A percentile compares a stretch with the other conserved stretches of the same genome.
These are phyloP conservation scores for Apistogramma diplotaenia DNA, from an alignment of 2,113 vertebrate genomes.

Conservation along the genomic window DNA sequence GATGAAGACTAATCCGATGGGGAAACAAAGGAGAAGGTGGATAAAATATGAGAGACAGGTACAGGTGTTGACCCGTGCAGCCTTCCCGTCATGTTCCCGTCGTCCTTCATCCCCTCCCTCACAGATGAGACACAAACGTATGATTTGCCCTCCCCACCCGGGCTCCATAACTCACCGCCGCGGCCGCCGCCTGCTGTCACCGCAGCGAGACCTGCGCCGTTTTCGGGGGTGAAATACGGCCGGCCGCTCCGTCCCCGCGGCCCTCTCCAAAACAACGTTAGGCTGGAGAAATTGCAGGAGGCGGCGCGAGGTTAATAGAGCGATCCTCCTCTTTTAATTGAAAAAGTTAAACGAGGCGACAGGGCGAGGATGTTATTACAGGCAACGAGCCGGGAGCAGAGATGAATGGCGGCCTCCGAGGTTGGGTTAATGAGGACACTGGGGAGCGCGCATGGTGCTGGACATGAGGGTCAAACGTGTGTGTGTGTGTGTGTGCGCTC, in stretches of 20 bases:
- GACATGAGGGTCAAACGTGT: slow-evolving; percentile 40
- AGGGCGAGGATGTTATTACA: slow-evolving; percentile 56
- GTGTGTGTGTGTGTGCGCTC: not conserved
- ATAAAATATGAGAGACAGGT: not conserved
- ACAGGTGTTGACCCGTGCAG: slow-evolving; percentile 13
- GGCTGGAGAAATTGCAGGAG: slow-evolving; percentile 52
- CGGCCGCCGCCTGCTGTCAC: slow-evolving; percentile 47
- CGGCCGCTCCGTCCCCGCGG: slow-evolving; percentile 29
- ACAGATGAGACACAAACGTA: slow-evolving; percentile 36
- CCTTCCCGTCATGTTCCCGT: slow-evolving; percentile 5
- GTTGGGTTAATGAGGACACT: slow-evolving; percentile 67
- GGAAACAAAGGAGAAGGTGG: not conserved
- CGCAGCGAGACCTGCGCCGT: not conserved
- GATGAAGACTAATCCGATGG: not conserved
- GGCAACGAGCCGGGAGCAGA: slow-evolving; percentile 24
- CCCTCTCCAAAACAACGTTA: slow-evolving; percentile 53
- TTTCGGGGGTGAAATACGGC: slow-evolving; percentile 40
- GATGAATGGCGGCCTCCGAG: slow-evolving; percentile 56
- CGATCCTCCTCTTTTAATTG: slow-evolving; percentile 69
- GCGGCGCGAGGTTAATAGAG: slow-evolving; percentile 67
- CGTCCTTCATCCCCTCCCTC: slow-evolving; percentile 4
- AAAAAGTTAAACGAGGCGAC: slow-evolving; percentile 65
- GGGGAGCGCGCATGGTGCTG: slow-evolving; percentile 24
- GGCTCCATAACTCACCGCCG: slow-evolving; percentile 51
- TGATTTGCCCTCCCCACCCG: slow-evolving; percentile 42